These are phyloP conservation scores for Limnephilus auricula DNA, from an alignment of 2,888 invertebrate genomes.

Conservation along the genomic window DNA sequence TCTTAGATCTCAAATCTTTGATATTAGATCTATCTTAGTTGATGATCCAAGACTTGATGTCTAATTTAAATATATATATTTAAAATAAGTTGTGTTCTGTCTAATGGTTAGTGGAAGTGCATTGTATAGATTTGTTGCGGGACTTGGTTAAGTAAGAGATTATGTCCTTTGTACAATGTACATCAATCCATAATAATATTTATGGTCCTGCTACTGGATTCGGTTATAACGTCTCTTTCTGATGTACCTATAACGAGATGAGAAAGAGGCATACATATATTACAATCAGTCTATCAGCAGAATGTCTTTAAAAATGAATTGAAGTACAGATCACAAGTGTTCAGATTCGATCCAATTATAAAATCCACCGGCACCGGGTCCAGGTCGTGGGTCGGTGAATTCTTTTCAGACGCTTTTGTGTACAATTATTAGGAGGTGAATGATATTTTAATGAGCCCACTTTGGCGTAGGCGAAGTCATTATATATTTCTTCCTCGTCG, in stretches of 20 bases:
- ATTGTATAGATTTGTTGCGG: no score
- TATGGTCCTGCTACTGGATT: background rate
- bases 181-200: background rate
- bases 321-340: background rate
- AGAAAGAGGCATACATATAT: no score
- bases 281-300: no score
- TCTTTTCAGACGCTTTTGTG: conserved; percentile 22
- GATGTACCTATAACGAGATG: no score
- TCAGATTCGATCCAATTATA: conserved; percentile 17
- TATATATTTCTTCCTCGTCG: conserved; percentile 21
- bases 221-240: background rate
- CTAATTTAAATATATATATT: no score
- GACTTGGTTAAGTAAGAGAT: no score
- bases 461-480: conserved; percentile 44
- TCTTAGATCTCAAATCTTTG: no score
- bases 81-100: no score
- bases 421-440: conserved; percentile 37
- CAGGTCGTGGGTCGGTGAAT: conserved; percentile 34
- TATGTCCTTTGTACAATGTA: background rate
- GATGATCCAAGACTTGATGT: no score
- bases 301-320: background rate
- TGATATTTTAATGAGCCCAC: conserved; percentile 29
- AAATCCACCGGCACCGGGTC: background rate
- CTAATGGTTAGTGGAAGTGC: no score
- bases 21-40: no score